A percentile compares a stretch with the other conserved stretches of the same genome.
These are phyloP conservation scores for Ecliptopera silaceata DNA, from an alignment of 2,888 invertebrate species.

Conservation along the genomic window DNA sequence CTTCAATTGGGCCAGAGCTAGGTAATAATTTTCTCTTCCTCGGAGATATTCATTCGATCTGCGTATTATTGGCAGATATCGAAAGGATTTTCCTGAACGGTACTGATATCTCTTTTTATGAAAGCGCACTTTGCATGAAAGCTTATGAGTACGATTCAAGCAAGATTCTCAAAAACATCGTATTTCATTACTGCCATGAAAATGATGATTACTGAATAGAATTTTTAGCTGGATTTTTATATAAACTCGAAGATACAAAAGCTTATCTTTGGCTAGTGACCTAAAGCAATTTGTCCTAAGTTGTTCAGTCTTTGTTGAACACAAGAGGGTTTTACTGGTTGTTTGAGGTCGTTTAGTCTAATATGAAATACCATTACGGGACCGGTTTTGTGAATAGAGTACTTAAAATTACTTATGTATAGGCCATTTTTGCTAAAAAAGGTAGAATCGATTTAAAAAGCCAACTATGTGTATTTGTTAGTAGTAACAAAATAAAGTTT, in stretches of 20 bases:
- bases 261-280: conserved; percentile 35
- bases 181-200: neutral
- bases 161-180: neutral
- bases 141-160: neutral
- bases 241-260: conserved; percentile 25
- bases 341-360: conserved; percentile 45
- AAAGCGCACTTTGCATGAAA: conserved; percentile 24
- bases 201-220: too few species aligned
- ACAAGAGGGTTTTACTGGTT: conserved; percentile 41
- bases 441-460: neutral
- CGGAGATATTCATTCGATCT: conserved; percentile 62
- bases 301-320: conserved; percentile 42
- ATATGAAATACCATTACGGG: conserved; percentile 42
- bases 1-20: conserved; percentile 65
- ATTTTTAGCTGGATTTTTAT: neutral
- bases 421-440: conserved; percentile 15
- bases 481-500: neutral
- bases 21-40: conserved; percentile 73
- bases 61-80: conserved; percentile 64
- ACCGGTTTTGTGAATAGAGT: conserved; percentile 31
- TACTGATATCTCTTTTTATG: conserved; percentile 47
- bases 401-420: conserved; percentile 29
- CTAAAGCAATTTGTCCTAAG: conserved; percentile 42
- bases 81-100: conserved; percentile 57
- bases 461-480: neutral